phyloP scores from a whole-genome alignment of 2,113 vertebrate genomes.

The Psittacara wagleri region DNA sequence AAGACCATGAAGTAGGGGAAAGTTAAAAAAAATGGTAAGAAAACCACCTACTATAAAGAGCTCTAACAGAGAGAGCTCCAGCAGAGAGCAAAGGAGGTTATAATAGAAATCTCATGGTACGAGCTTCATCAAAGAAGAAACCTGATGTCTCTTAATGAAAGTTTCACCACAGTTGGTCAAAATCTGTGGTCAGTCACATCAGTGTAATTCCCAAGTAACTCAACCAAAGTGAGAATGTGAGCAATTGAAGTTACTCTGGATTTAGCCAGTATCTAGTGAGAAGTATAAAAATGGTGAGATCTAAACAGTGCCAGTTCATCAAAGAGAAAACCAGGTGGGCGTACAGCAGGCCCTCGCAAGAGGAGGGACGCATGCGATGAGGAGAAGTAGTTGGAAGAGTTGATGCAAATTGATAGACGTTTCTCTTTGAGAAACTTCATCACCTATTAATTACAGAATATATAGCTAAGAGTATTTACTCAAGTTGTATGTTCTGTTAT shows the following conservation, averaged over 20 bases:
- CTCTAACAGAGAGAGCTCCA: neutral
- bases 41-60: neutral
- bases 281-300: neutral
- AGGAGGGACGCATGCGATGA: neutral
- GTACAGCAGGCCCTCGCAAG: neutral
- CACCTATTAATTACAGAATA: neutral
- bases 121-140: constrained; percentile 21
- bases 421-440: neutral
- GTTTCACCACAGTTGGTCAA: neutral
- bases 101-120: constrained; percentile 30
- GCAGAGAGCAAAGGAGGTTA: constrained; percentile 25
- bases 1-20: neutral
- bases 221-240: neutral
- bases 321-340: neutral
- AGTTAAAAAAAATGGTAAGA: neutral
- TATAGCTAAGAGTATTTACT: neutral
- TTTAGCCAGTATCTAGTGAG: neutral
- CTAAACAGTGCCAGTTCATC: neutral
- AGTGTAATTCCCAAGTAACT: neutral
- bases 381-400: neutral
- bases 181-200: neutral
- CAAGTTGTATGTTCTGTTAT: neutral
- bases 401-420: neutral
- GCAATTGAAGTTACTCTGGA: neutral
- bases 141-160: neutral